Conservation (phyloP, 2,797 vertebrate genomes). For the Hylomyscus alleni region DNA sequence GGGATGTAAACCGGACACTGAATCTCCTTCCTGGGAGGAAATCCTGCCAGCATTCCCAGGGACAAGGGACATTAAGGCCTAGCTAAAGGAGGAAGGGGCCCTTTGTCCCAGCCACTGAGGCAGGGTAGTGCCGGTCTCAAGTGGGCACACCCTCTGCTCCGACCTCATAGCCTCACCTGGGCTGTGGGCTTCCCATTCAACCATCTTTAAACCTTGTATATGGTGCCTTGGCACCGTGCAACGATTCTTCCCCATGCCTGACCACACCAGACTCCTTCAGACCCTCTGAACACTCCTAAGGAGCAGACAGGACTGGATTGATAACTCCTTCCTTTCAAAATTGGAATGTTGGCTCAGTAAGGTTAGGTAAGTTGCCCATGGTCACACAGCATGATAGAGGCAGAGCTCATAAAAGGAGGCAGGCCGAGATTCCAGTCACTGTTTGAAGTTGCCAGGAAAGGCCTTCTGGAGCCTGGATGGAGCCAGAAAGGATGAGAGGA, state of each 20-base stretch:
- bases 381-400: conserved; percentile 41
- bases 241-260: background rate
- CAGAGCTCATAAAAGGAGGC: conserved; percentile 20
- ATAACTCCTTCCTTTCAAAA: background rate
- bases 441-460: conserved; percentile 28
- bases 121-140: background rate
- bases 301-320: background rate
- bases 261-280: background rate
- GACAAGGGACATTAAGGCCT: conserved; percentile 1
- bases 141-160: background rate
- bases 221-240: background rate
- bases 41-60: conserved; percentile 73
- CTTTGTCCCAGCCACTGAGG: background rate
- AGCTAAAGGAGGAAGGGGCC: conserved; percentile 16
- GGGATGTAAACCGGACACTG: conserved; percentile 42
- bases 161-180: background rate
- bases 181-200: background rate
- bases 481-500: background rate
- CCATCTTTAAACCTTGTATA: background rate
- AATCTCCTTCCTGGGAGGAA: conserved; percentile 79
- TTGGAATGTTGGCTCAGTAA: conserved; percentile 56
- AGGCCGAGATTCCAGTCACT: conserved; percentile 25
- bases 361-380: conserved; percentile 31
- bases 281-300: background rate
- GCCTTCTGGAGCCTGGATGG: background rate